phyloP scores from a whole-genome alignment of 2,888 invertebrate species.

The Cancer borealis region DNA sequence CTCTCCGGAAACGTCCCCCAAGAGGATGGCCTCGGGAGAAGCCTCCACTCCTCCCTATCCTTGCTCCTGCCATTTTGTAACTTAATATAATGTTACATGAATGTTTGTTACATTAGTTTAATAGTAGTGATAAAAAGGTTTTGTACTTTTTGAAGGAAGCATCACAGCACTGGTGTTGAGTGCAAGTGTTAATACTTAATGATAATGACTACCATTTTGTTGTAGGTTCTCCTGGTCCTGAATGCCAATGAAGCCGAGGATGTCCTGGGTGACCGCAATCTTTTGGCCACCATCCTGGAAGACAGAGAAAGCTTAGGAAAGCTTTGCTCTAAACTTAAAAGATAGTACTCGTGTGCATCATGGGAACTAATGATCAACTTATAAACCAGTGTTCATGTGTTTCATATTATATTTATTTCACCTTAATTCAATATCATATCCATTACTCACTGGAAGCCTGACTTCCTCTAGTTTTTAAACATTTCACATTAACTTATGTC shows the following conservation, averaged over 20 bases:
- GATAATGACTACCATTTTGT: constrained; percentile 77
- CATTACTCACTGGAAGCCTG: neutral
- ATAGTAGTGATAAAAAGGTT: neutral
- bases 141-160: neutral
- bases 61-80: no score
- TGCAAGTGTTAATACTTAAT: neutral
- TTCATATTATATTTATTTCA: constrained; percentile 5
- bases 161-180: neutral
- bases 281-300: constrained; percentile 89
- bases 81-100: no score
- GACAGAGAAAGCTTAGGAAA: constrained; percentile 80
- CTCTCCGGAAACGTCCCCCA: no score
- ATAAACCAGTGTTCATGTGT: neutral
- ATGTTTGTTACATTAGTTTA: no score
- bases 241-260: constrained; percentile 89
- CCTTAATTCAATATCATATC: neutral
- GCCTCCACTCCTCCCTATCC: no score
- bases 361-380: neutral
- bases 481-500: neutral
- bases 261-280: constrained; percentile 89
- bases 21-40: no score
- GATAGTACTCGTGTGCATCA: neutral
- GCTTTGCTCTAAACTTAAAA: constrained; percentile 42
- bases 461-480: neutral
- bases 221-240: constrained; percentile 89